Conservation (phyloP, 1,140 invertebrate genomes). For the Akabosia matsudoensis region DNA sequence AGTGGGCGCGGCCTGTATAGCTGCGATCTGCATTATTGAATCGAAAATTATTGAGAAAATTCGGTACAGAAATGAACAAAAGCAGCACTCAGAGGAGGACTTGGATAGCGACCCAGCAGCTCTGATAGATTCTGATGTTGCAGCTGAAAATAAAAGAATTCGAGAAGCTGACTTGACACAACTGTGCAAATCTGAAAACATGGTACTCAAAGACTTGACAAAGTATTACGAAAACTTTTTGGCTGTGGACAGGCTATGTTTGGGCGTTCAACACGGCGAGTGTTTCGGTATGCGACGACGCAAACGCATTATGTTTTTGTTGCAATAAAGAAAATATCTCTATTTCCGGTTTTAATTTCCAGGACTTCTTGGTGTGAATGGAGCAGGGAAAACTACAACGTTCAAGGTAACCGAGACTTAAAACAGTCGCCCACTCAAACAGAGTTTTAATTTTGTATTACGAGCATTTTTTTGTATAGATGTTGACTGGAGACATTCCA, state of each 20-base stretch:
- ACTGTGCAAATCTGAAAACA: conserved; percentile 49
- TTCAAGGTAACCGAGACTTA: conserved; percentile 58
- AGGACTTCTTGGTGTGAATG: conserved; percentile 54
- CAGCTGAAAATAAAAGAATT: conserved; percentile 53
- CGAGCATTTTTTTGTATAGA: conserved; percentile 50
- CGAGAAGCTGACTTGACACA: conserved; percentile 44
- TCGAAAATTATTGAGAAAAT: conserved; percentile 51
- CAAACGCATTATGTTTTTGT: no score
- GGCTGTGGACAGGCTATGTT: conserved; percentile 57
- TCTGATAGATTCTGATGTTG: not conserved
- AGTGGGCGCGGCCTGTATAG: conserved; percentile 54
- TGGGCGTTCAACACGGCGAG: conserved; percentile 58
- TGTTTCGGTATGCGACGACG: conserved; percentile 78
- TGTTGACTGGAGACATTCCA: conserved; percentile 75
- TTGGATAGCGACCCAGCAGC: not conserved
- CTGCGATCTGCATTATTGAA: conserved; percentile 55
- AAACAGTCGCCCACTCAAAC: not conserved
- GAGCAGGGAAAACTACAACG: conserved; percentile 78
- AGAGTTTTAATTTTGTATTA: not conserved
- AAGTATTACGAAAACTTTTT: conserved; percentile 66
- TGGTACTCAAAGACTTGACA: conserved; percentile 47
- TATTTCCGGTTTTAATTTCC: no score
- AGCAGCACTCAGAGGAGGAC: not conserved
- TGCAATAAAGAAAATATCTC: no score
- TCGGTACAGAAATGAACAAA: conserved; percentile 16